phyloP scores from a whole-genome alignment of 2,888 invertebrate species.

The Diaperis boleti region DNA sequence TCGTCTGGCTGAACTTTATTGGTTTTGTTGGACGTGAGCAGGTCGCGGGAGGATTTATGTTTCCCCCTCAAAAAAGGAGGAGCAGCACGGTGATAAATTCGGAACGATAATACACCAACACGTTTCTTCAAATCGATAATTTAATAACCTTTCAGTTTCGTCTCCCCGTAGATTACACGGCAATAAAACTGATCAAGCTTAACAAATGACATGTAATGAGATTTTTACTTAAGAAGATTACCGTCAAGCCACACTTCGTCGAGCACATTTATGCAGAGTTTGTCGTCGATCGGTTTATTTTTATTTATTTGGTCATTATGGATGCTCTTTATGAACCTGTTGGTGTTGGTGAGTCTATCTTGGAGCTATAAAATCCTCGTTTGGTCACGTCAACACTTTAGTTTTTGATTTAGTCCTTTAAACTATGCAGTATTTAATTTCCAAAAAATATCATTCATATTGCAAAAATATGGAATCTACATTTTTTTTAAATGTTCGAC shows the following conservation, averaged over 20 bases:
- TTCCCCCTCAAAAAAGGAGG: conserved; percentile 14
- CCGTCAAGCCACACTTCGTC: not conserved
- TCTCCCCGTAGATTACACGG: not conserved
- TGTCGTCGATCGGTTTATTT: not conserved
- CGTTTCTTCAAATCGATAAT: too few relatives aligned
- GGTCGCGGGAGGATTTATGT: conserved; percentile 3
- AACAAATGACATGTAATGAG: not conserved
- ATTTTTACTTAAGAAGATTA: not conserved
- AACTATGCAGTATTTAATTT: too few relatives aligned
- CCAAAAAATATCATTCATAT: too few relatives aligned
- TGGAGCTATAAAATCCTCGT: too few relatives aligned
- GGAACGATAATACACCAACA: not conserved
- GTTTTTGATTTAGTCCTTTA: too few relatives aligned
- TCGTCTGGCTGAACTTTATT: conserved; percentile 4
- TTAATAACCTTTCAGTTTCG: too few relatives aligned
- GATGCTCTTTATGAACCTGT: not conserved
- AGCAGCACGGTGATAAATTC: conserved; percentile 2
- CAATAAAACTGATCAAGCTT: not conserved
- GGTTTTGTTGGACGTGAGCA: conserved; percentile 1
- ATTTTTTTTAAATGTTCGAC: too few relatives aligned
- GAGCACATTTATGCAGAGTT: not conserved
- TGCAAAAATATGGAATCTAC: too few relatives aligned
- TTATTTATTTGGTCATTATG: too few relatives aligned
- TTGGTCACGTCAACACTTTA: too few relatives aligned
- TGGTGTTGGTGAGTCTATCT: too few relatives aligned